phyloP scores from a whole-genome alignment of 2,797 vertebrate species.

The Melanotaenia parkinsoni region DNA sequence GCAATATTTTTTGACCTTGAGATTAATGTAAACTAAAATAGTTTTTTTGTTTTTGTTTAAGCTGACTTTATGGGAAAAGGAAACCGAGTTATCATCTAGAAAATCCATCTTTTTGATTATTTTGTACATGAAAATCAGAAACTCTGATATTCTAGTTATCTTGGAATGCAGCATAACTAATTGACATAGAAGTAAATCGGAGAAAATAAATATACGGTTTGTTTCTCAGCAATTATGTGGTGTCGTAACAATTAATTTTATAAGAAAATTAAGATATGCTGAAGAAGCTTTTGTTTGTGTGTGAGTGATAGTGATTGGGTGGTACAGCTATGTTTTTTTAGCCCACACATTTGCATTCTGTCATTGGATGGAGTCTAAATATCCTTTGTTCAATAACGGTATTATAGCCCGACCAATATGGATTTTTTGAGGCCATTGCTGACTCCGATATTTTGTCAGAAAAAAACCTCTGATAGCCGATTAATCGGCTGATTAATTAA shows the following conservation, averaged over 20 bases:
- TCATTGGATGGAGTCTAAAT: not conserved
- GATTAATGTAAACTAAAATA: not conserved
- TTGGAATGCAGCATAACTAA: not conserved
- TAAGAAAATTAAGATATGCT: not conserved
- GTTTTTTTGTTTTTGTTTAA: not conserved
- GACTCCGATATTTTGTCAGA: no score
- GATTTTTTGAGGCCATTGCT: no score
- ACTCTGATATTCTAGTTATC: not conserved
- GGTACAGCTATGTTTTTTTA: not conserved
- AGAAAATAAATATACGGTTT: not conserved
- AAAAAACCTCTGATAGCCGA: no score
- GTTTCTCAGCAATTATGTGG: not conserved
- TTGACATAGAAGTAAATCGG: not conserved
- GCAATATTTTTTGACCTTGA: not conserved
- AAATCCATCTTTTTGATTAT: not conserved
- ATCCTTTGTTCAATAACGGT: not conserved
- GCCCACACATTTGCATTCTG: not conserved
- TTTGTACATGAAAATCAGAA: not conserved
- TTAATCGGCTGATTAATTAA: no score
- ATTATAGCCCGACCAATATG: no score
- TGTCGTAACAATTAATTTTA: not conserved
- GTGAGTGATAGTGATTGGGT: not conserved
- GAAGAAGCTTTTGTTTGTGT: not conserved
- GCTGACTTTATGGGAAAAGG: not conserved
- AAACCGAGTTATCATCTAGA: not conserved